Evolutionary conservation across 2,113 vertebrate genomes (phyloP).

Genomic region (Neopipo cinnamomea): DNA sequence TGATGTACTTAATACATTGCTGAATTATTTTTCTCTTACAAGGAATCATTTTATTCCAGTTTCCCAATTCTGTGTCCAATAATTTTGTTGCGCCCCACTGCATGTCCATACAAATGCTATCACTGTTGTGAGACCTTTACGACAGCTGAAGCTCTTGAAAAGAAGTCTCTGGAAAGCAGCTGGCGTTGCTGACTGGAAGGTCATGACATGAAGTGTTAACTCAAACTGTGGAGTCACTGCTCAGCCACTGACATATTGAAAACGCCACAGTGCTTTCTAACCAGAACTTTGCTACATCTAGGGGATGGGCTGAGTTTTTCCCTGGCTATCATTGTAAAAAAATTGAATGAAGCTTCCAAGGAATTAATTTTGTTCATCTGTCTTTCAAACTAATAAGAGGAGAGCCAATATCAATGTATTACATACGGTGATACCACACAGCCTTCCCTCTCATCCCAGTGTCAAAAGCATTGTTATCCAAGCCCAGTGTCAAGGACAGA

Average conservation of each 20-base stretch:
- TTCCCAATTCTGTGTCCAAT: neutral
- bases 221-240: neutral
- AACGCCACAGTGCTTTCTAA: neutral
- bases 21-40: neutral
- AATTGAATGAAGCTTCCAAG: neutral
- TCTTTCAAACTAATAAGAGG: neutral
- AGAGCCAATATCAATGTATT: neutral
- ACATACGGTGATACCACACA: neutral
- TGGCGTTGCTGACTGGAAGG: neutral
- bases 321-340: neutral
- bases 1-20: neutral
- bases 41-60: neutral
- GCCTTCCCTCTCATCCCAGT: neutral
- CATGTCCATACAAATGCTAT: neutral
- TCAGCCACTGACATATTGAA: neutral
- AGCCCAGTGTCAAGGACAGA: neutral
- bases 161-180: neutral
- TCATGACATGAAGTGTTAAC: neutral
- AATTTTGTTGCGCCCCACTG: neutral
- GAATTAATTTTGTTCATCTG: neutral
- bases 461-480: neutral
- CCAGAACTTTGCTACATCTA: neutral
- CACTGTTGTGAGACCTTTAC: neutral
- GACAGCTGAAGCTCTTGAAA: neutral
- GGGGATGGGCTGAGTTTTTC: neutral